These are phyloP conservation scores for Liolophura sinensis DNA, from an alignment of 1,140 invertebrate species.

Conservation along the genomic window DNA sequence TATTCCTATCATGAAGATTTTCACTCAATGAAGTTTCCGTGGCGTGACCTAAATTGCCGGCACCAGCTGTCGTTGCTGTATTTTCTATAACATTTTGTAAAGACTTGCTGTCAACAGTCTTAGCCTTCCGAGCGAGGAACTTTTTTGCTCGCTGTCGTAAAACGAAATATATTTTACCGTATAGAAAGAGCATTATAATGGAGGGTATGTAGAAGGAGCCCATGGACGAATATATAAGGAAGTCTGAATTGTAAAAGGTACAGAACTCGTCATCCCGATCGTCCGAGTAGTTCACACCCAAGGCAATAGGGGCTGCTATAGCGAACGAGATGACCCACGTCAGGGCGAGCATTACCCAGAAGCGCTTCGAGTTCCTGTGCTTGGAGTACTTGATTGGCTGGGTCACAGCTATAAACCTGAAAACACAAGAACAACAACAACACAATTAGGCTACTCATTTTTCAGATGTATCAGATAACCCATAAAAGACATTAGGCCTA, in stretches of 20 bases:
- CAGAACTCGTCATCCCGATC: slow-evolving; percentile 64
- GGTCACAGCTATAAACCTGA: slow-evolving; percentile 97
- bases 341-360: slow-evolving; percentile 92
- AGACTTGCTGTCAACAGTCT: slow-evolving; percentile 22
- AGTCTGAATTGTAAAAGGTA: slow-evolving; percentile 96
- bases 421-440: slow-evolving; percentile 31
- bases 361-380: slow-evolving; percentile 94
- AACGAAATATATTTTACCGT: slow-evolving; percentile 95
- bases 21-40: too few species aligned
- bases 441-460: too few species aligned
- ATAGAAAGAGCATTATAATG: slow-evolving; percentile 98
- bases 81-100: slow-evolving; percentile 49
- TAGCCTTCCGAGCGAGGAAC: slow-evolving; percentile 59
- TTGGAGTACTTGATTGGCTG: slow-evolving; percentile 99
- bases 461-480: too few species aligned
- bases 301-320: slow-evolving; percentile 95
- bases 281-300: slow-evolving; percentile 79
- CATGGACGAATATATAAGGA: slow-evolving; percentile 96
- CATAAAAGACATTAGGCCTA: too few species aligned
- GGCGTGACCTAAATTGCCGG: background rate
- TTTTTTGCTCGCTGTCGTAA: slow-evolving; percentile 81
- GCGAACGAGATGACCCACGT: slow-evolving; percentile 95
- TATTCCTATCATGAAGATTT: too few species aligned
- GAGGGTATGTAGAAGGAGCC: slow-evolving; percentile 99
- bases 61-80: slow-evolving; percentile 25